A percentile compares a stretch with the other conserved stretches of the same genome.
Conservation (phyloP, 1,140 invertebrate species). For the Drosophila seguyi region DNA sequence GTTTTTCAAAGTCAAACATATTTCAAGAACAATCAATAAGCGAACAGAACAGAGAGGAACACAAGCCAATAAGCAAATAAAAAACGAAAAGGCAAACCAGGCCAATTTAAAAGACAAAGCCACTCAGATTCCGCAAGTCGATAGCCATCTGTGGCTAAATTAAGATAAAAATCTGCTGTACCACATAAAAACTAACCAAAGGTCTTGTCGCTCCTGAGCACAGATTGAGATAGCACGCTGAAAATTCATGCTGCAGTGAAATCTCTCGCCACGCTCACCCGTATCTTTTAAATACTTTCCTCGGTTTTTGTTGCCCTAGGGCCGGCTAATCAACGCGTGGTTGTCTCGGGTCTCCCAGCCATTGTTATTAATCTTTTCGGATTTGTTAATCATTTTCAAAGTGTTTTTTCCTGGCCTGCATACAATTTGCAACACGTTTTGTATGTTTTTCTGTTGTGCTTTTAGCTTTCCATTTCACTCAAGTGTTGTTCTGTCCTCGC, state of each 20-base stretch:
- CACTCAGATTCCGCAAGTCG: conserved; percentile 22
- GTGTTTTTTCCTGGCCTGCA: conserved; percentile 46
- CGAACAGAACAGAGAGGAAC: conserved; percentile 14
- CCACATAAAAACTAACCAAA: conserved; percentile 10
- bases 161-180: conserved; percentile 31
- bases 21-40: conserved; percentile 57
- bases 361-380: conserved; percentile 59
- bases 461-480: conserved; percentile 67
- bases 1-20: conserved; percentile 53
- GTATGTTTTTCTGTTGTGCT: conserved; percentile 39
- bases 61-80: conserved; percentile 8
- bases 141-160: conserved; percentile 56
- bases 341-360: conserved; percentile 29
- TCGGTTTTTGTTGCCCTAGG: conserved; percentile 37
- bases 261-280: conserved; percentile 35
- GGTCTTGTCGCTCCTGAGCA: conserved; percentile 13
- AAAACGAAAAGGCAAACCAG: conserved; percentile 32
- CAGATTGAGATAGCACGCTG: conserved; percentile 21
- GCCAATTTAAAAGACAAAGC: conserved; percentile 49
- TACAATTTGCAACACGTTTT: conserved; percentile 75
- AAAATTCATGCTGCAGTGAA: conserved; percentile 45
- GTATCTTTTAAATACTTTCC: conserved; percentile 44
- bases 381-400: conserved; percentile 40
- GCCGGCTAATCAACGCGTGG: conserved; percentile 65
- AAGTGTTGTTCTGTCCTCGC: conserved; percentile 37